Evolutionary conservation across 1,140 invertebrate species (phyloP).

Genomic region (Aphaenogaster floridana): DNA sequence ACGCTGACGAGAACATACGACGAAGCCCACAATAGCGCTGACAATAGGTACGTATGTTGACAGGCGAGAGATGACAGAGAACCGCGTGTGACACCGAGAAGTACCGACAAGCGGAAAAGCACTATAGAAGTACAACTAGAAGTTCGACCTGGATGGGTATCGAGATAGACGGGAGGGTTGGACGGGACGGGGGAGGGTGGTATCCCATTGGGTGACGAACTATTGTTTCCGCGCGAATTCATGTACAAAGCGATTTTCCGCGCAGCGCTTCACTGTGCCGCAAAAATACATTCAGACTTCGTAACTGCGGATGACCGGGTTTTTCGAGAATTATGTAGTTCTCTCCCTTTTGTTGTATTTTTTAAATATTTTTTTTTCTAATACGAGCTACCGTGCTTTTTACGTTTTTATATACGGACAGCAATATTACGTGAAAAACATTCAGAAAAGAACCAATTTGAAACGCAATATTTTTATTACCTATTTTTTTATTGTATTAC

Average conservation of each 20-base stretch:
- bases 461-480: not conserved
- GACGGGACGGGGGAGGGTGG: not conserved
- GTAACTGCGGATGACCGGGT: slow-evolving; percentile 21
- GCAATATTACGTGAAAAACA: not conserved
- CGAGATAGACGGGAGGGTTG: not conserved
- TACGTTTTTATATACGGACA: not conserved
- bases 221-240: slow-evolving; percentile 52
- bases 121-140: slow-evolving; percentile 43
- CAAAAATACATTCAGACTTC: slow-evolving; percentile 49
- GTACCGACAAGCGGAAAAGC: slow-evolving; percentile 33
- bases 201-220: slow-evolving; percentile 43
- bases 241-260: slow-evolving; percentile 50
- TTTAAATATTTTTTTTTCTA: not conserved
- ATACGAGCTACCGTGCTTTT: not conserved
- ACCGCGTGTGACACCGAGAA: slow-evolving; percentile 28
- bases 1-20: slow-evolving; percentile 7
- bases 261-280: slow-evolving; percentile 7
- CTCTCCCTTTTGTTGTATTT: slow-evolving; percentile 4
- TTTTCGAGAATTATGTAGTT: slow-evolving; percentile 38
- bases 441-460: not conserved
- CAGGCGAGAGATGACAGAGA: slow-evolving; percentile 50
- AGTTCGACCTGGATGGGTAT: slow-evolving; percentile 43
- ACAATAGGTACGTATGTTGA: slow-evolving; percentile 43
- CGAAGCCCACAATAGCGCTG: slow-evolving; percentile 25
- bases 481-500: slow-evolving; percentile 16